Evolutionary conservation across 2,888 invertebrate genomes (phyloP).

Genomic region (Ennomos erosarius): DNA sequence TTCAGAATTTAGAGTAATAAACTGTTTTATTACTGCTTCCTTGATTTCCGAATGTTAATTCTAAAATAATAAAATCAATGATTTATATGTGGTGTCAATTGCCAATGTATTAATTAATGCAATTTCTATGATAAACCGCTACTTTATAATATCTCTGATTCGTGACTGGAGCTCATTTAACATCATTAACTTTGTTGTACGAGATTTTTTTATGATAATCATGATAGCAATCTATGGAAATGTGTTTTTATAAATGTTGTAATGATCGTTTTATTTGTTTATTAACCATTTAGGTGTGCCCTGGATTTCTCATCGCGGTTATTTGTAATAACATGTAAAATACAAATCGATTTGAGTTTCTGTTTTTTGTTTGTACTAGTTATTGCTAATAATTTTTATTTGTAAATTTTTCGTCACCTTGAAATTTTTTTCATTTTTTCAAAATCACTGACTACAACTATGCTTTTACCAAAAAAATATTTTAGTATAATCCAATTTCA

Average conservation of each 20-base stretch:
- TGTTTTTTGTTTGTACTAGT: no score
- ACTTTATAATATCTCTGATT: constrained; percentile 39
- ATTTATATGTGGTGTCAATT: constrained; percentile 54
- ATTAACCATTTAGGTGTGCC: not conserved
- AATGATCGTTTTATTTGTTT: constrained; percentile 6
- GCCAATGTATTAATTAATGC: constrained; percentile 51
- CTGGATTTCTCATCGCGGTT: no score
- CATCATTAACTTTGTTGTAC: constrained; percentile 21
- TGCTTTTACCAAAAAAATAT: no score
- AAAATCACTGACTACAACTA: no score
- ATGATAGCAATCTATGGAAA: constrained; percentile 12
- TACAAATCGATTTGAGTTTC: no score
- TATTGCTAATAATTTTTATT: no score
- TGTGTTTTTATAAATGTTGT: constrained; percentile 11
- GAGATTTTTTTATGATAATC: constrained; percentile 20
- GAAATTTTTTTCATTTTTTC: no score
- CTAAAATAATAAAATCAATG: constrained; percentile 39
- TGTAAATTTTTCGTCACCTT: no score
- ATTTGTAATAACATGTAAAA: no score
- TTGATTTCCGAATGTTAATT: constrained; percentile 15
- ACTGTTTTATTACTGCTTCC: constrained; percentile 4
- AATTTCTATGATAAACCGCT: constrained; percentile 53
- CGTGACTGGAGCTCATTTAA: constrained; percentile 21
- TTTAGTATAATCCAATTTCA: no score
- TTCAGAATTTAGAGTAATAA: not conserved